Percentiles rank a stretch among this genome's conserved stretches.
Conservation (phyloP, 1,140 invertebrate genomes). For the Phymorhynchus buccinoides region DNA sequence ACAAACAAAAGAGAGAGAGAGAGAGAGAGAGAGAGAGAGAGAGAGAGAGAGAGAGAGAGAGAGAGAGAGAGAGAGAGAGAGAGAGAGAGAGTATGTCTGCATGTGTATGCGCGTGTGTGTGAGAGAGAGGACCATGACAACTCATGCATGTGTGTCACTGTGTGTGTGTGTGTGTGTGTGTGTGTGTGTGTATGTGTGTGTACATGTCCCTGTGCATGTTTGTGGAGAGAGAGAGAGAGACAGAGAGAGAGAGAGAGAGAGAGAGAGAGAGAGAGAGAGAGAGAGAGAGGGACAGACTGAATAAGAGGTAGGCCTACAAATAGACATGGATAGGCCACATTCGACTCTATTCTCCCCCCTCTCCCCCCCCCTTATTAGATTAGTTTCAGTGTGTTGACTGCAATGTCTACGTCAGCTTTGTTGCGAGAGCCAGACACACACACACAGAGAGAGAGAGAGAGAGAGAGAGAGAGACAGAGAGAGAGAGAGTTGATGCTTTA, state of each 20-base stretch:
- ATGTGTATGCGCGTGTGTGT: neutral
- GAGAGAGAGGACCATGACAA: neutral
- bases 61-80: neutral
- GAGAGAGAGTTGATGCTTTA: slow-evolving; percentile 26
- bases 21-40: neutral
- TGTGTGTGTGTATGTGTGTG: neutral
- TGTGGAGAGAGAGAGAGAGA: neutral
- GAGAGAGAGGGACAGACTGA: too few species aligned
- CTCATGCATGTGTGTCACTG: neutral
- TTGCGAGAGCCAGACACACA: too few species aligned
- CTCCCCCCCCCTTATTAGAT: too few species aligned
- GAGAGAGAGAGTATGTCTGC: neutral
- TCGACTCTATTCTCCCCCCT: too few species aligned
- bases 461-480: slow-evolving; percentile 29
- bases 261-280: slow-evolving; percentile 5
- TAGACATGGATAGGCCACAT: too few species aligned
- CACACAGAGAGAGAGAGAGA: neutral
- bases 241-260: neutral
- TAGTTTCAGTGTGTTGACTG: too few species aligned
- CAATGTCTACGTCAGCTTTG: too few species aligned
- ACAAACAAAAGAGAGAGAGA: too few species aligned
- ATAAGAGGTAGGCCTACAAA: too few species aligned
- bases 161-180: neutral
- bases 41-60: neutral
- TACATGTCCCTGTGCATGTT: neutral